Conservation (phyloP, 2,113 vertebrate genomes). For the Hippolais icterina region DNA sequence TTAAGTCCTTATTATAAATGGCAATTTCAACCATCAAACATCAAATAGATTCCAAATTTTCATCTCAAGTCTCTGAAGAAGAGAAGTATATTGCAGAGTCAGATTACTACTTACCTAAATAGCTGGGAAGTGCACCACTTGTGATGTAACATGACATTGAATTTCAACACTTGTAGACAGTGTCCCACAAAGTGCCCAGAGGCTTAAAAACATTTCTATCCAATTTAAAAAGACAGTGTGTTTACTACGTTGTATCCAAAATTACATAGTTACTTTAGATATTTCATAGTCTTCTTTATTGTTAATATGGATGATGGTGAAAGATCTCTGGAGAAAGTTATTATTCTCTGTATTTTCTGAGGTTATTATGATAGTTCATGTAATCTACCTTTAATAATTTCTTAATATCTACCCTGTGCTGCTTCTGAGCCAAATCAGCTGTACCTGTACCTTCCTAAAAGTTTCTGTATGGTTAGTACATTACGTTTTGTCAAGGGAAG, state of each 20-base stretch:
- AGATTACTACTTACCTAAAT: background rate
- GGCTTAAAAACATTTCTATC: background rate
- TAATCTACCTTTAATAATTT: background rate
- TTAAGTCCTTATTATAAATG: background rate
- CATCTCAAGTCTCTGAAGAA: background rate
- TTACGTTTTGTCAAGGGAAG: background rate
- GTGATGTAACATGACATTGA: rapidly evolving
- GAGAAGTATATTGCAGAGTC: background rate
- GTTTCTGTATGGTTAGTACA: background rate
- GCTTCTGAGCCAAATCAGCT: background rate
- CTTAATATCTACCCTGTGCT: background rate
- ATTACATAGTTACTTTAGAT: background rate
- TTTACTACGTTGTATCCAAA: background rate
- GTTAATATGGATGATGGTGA: background rate
- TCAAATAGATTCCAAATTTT: background rate
- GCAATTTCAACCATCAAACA: background rate
- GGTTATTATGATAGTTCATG: background rate
- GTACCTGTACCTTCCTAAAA: background rate
- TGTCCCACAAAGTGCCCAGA: background rate
- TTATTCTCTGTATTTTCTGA: background rate
- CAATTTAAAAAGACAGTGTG: background rate
- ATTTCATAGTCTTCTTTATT: background rate
- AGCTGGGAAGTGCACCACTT: background rate
- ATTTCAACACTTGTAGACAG: background rate
- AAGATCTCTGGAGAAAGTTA: no score